Evolutionary conservation across 1,140 invertebrate species (phyloP).

Genomic region (Ruditapes philippinarum): DNA sequence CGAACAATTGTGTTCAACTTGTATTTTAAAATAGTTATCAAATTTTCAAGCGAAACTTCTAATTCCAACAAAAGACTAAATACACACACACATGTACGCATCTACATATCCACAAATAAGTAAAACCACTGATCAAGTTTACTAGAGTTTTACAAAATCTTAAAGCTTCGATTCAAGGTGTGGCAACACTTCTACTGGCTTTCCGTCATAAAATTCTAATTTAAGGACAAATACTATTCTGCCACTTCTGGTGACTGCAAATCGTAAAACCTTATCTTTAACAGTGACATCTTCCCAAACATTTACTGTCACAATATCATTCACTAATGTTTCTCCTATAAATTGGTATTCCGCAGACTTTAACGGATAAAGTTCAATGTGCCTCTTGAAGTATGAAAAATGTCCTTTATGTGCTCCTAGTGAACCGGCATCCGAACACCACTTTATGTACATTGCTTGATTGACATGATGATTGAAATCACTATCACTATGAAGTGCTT

Average conservation of each 20-base stretch:
- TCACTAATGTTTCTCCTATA: constrained; percentile 32
- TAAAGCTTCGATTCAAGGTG: constrained; percentile 24
- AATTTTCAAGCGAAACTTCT: no score
- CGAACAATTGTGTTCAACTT: no score
- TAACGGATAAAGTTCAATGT: constrained; percentile 30
- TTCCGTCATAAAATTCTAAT: constrained; percentile 20
- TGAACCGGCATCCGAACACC: constrained; percentile 50
- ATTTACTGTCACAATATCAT: constrained; percentile 19
- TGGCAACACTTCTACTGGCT: neutral
- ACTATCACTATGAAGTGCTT: constrained; percentile 57
- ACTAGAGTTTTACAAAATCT: no score
- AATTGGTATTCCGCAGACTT: neutral
- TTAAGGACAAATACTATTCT: constrained; percentile 20
- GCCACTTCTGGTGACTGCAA: constrained; percentile 4
- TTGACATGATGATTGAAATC: constrained; percentile 64
- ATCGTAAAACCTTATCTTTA: neutral
- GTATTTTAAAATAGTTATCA: no score
- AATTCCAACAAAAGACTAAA: no score
- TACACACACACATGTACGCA: no score
- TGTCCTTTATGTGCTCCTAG: constrained; percentile 24
- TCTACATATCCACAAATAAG: no score
- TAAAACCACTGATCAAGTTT: no score
- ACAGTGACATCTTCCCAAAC: neutral
- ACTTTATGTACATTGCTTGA: constrained; percentile 60
- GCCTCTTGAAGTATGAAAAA: constrained; percentile 12